Evolutionary conservation across 2,888 invertebrate species (phyloP).

Genomic region (Sthenelais limicola): DNA sequence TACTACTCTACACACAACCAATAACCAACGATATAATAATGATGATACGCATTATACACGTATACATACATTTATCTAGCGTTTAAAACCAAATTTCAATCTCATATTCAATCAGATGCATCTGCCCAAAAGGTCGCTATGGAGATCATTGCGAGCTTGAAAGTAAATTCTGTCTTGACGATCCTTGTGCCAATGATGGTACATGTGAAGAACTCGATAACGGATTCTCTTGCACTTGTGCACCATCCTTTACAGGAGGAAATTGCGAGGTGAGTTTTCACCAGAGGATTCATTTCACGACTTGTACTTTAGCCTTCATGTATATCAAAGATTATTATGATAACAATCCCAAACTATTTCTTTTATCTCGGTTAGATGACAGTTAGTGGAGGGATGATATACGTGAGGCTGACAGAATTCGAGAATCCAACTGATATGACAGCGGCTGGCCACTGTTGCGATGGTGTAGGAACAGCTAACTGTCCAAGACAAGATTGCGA

Average conservation of each 20-base stretch:
- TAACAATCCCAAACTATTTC: background rate
- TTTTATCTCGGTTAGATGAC: constrained; percentile 1
- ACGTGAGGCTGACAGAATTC: background rate
- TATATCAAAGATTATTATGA: no score
- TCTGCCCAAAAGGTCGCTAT: background rate
- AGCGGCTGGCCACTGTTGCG: constrained; percentile 31
- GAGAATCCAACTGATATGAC: constrained; percentile 29
- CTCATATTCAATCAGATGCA: background rate
- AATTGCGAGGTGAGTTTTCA: constrained; percentile 25
- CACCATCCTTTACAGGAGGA: constrained; percentile 15
- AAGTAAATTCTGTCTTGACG: background rate
- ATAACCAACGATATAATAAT: background rate
- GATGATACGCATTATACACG: background rate
- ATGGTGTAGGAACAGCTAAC: constrained; percentile 20
- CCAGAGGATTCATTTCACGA: no score
- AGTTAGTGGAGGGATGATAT: constrained; percentile 2
- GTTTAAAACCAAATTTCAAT: background rate
- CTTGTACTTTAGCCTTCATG: no score
- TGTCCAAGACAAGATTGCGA: constrained; percentile 26
- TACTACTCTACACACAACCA: background rate
- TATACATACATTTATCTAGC: background rate
- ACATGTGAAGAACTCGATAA: background rate
- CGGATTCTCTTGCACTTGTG: constrained; percentile 7
- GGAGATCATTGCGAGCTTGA: constrained; percentile 27
- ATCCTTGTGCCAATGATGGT: constrained; percentile 20